phyloP scores from a whole-genome alignment of 2,113 vertebrate species.

The Leptocoma aspasia region DNA sequence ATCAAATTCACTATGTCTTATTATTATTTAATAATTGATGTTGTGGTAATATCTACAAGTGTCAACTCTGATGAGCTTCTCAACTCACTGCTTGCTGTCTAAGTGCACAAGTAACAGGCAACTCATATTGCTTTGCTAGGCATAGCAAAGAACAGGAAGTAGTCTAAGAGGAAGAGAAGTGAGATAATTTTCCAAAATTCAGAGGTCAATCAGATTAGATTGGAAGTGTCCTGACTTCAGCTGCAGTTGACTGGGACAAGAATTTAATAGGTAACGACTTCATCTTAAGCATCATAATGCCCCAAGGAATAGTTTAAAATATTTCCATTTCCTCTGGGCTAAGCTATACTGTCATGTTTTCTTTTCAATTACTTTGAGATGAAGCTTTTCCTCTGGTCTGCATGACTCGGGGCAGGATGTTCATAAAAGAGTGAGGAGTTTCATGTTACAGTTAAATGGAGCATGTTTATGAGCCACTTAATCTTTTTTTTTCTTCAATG shows the following conservation, averaged over 20 bases:
- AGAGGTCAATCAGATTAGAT: neutral
- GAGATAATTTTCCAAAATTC: neutral
- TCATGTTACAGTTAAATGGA: constrained; percentile 20
- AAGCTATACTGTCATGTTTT: neutral
- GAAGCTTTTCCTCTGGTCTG: neutral
- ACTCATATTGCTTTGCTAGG: neutral
- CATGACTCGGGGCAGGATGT: neutral
- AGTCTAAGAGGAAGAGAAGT: neutral
- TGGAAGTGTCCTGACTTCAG: neutral
- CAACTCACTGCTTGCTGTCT: neutral
- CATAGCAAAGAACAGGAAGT: neutral
- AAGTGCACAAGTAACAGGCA: neutral
- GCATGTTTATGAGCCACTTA: constrained; percentile 18
- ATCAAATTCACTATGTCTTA: neutral
- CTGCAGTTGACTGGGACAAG: neutral
- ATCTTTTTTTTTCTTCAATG: neutral
- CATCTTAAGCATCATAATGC: neutral
- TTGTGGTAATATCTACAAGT: neutral
- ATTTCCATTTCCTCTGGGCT: neutral
- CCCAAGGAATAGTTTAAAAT: neutral
- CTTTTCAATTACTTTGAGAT: neutral
- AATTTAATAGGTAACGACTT: neutral
- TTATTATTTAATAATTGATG: neutral
- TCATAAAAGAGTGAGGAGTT: neutral
- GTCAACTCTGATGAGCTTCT: neutral